These are phyloP conservation scores for Enteromius afrohamiltoni DNA, from an alignment of 2,797 vertebrate species.

Conservation along the genomic window DNA sequence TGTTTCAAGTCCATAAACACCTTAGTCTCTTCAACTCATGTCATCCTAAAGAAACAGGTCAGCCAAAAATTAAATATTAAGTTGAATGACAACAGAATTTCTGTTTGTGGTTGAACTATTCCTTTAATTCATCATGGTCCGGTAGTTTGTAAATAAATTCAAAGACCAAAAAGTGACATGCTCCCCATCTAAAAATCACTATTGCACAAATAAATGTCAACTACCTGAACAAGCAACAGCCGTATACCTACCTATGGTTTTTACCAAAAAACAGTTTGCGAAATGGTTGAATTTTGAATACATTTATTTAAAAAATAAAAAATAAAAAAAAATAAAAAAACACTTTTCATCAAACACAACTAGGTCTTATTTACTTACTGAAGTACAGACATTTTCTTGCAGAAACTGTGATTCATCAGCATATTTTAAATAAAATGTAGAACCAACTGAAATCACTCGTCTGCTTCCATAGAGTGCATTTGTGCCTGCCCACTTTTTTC, in stretches of 20 bases:
- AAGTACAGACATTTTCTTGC: no score
- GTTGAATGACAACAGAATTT: neutral
- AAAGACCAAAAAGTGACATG: conserved; percentile 4
- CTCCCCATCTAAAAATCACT: conserved; percentile 3
- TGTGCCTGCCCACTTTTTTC: no score
- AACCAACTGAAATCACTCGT: no score
- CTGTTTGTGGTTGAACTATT: neutral
- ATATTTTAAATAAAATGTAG: no score
- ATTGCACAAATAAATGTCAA: conserved; percentile 46
- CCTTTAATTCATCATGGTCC: neutral
- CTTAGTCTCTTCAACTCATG: neutral
- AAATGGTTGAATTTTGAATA: no score
- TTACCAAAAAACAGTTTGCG: neutral
- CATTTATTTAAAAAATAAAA: no score
- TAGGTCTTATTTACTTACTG: no score
- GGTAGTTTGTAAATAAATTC: neutral
- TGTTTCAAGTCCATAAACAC: conserved; percentile 11
- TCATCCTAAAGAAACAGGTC: neutral
- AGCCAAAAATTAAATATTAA: neutral
- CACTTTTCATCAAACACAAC: no score
- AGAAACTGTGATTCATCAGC: no score
- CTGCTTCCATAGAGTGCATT: no score
- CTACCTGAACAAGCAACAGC: conserved; percentile 20
- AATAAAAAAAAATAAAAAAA: no score
- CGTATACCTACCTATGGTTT: neutral